Evolutionary conservation across 1,140 invertebrate species (phyloP).

Genomic region (Cepaea nemoralis): DNA sequence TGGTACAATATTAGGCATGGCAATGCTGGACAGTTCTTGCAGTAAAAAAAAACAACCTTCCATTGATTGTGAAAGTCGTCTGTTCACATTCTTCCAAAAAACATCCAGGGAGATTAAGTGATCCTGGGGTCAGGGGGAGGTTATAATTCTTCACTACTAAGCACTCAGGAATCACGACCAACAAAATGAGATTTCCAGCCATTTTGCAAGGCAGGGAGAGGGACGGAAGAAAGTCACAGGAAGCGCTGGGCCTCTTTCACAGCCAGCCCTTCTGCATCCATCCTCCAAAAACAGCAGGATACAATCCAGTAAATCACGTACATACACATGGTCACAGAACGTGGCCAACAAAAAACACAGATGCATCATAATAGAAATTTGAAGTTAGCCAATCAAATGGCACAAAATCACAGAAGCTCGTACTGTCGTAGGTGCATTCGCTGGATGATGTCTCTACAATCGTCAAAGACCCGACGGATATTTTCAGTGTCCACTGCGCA

Average conservation of each 20-base stretch:
- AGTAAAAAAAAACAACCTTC: too few relatives aligned
- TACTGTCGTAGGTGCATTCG: conserved; percentile 99
- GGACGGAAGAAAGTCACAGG: conserved; percentile 43
- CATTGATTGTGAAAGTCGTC: too few relatives aligned
- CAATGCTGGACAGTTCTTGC: too few relatives aligned
- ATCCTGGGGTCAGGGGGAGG: background rate
- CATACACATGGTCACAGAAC: background rate
- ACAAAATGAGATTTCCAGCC: background rate
- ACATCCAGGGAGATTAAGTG: background rate
- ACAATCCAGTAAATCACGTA: conserved; percentile 11
- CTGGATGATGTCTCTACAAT: conserved; percentile 99
- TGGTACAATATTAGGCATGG: too few relatives aligned
- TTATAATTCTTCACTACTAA: background rate
- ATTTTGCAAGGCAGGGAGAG: conserved; percentile 33
- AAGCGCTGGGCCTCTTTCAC: conserved; percentile 39
- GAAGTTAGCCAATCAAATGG: conserved; percentile 40
- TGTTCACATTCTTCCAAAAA: too few relatives aligned
- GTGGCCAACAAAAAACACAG: conserved; percentile 43
- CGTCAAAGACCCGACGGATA: conserved; percentile 99
- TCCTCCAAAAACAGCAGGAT: conserved; percentile 3
- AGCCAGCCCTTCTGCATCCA: conserved; percentile 41
- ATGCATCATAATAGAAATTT: conserved; percentile 47
- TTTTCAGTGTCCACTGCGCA: conserved; percentile 99
- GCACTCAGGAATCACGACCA: background rate
- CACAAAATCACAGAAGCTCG: conserved; percentile 88